Evolutionary conservation across 1,140 invertebrate species (phyloP).

Genomic region (Penaeus japonicus): DNA sequence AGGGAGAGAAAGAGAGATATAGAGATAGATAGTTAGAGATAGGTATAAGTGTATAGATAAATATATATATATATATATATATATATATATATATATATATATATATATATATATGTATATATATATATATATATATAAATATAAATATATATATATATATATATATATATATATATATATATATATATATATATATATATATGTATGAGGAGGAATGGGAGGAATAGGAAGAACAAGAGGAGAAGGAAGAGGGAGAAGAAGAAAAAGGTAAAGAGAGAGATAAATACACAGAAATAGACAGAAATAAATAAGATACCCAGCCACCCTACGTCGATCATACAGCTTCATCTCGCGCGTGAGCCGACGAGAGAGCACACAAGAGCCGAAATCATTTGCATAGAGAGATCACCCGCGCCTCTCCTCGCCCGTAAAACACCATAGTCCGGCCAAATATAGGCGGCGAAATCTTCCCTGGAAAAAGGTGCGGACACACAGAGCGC

Average conservation of each 20-base stretch:
- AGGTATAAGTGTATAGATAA: neutral
- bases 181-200: neutral
- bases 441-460: too few species aligned
- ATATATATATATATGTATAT: neutral
- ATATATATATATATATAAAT: neutral
- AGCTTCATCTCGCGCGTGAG: too few species aligned
- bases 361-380: too few species aligned
- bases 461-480: too few species aligned
- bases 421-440: too few species aligned
- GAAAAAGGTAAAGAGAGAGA: neutral
- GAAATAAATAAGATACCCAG: neutral
- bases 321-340: too few species aligned
- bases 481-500: too few species aligned
- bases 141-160: neutral
- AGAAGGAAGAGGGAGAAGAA: too few species aligned
- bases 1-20: neutral
- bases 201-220: neutral
- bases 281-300: neutral
- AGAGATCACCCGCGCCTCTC: too few species aligned
- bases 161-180: neutral
- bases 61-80: neutral
- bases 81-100: neutral
- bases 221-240: neutral
- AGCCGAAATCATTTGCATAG: too few species aligned
- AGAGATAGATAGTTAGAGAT: neutral